Base-by-base conservation (phyloP, 2,113 vertebrate species). In the Dromaius novaehollandiae region DNA sequence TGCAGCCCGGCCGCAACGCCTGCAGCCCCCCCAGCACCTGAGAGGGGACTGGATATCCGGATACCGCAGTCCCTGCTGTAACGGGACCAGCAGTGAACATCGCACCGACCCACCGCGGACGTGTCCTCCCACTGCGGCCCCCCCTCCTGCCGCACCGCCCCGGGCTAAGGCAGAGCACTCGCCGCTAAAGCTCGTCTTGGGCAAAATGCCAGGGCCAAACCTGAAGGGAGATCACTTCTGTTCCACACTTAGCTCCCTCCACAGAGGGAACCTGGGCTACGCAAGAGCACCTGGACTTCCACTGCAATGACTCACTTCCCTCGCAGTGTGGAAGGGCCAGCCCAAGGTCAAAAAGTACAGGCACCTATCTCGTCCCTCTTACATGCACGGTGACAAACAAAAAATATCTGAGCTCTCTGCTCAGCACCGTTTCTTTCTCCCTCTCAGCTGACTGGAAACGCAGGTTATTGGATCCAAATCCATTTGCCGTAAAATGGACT, bases 241-340 rank as follows among this genome's bases (percentile, higher is more conserved):
- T 81, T 60, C 48, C 61, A 50, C 17, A 32, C 50, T 25, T 26
- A 17, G 21, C 26, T 86, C 63, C 14, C 55, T 48, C 56, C 10
- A 1, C 2, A 7, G 46, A 12, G 4, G 21, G 46, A 73, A 10
- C 42, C 68, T 26, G 66, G 61, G 46, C 85, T 89, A 66, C 2
- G 4, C 13, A 26, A 36, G 20, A 79, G 68, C 46, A 55, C 60
- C 64, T 70, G 71, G 36, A 76, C 51, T 89, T 84, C 69, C 46
- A 58, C 34, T 70, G 34, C 64, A 81, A 65, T 36, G 26, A 77
- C 38, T 65, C 38, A 75, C 13, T 32, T 77, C 53, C 55, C 82
- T 42, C 28, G 13, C 28, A 50, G 53, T 0, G 1, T 1, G 2
- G 25, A 60, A 0, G 2, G 53, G 26, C 28, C 68, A 91, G 46